Evolutionary conservation across 2,888 invertebrate species (phyloP), one percentile per base, ranked within the genome.

Genomic region (Erebia aethiops): DNA sequence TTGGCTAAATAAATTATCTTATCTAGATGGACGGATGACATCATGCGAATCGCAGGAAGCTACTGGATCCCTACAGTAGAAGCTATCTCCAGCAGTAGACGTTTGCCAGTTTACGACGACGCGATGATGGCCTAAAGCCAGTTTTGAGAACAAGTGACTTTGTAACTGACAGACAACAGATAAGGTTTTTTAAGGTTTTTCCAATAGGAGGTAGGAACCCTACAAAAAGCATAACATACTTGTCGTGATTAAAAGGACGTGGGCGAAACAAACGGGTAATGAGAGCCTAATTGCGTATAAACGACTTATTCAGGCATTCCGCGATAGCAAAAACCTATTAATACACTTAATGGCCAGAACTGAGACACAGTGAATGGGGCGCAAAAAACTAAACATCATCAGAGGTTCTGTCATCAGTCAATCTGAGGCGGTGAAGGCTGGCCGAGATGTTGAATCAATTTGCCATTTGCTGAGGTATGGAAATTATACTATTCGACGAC

Each of bases 261-360:
- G 82, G 83, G 84, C 85, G 84, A 84, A 86, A 87, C 85, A 84
- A 82, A 85, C 82, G 80, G 76, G 79, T 87, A 89, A 89, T 87
- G 84, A 85, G 81, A 82, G 77, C 83, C 83, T 89, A 90, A 90
- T 90, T 90, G 85, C 84, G 82, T 81, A 83, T 87, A 87, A 90
- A 87, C 87, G 86, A 84, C 77, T 85, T 81, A 89, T 88, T 90
- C 85, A 87, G 77, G 77, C 87, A 87, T 88, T 84, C 86, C 80
- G 81, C 79, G 76, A 76, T 76, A 79, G 78, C 78, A 86, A 85
- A 87, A 86, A 81, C 74, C 74, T 76, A 78, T 80, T 78, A 77
- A 78, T 77, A 75, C 73, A 72, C 71, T 75, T 75, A 69, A 72
- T 73, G 67, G 73, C 73, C 75, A 35, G 52, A 64, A 14, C 64